Percentiles rank a stretch among this genome's conserved stretches.
Evolutionary conservation across 2,797 vertebrate species (phyloP).

Genomic region (Simalia tracyae): DNA sequence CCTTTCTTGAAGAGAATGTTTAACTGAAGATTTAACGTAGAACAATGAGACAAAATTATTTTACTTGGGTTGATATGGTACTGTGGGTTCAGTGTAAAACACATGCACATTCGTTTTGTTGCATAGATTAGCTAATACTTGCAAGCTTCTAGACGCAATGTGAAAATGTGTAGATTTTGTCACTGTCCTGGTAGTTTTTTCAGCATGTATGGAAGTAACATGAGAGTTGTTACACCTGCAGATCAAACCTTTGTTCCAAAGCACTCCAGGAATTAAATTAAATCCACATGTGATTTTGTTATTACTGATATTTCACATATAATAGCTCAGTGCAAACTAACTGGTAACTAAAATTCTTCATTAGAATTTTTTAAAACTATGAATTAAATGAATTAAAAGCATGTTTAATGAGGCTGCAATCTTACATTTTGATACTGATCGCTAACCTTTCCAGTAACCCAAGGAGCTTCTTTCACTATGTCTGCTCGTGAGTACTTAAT

Average conservation of each 20-base stretch:
- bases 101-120: background rate
- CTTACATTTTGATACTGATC: slow-evolving; percentile 29
- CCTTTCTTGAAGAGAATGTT: background rate
- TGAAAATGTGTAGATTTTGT: slow-evolving; percentile 1
- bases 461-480: background rate
- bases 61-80: background rate
- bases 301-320: background rate
- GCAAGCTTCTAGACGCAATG: slow-evolving; percentile 22
- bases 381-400: slow-evolving; percentile 24
- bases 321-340: slow-evolving; percentile 11
- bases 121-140: slow-evolving; percentile 24
- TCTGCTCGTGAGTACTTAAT: slow-evolving; percentile 9
- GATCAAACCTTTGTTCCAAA: background rate
- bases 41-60: slow-evolving; percentile 22
- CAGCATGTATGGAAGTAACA: background rate
- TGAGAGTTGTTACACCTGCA: slow-evolving; percentile 25
- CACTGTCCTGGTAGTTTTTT: slow-evolving; percentile 11
- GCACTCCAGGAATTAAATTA: background rate
- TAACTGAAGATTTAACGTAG: background rate
- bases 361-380: slow-evolving; percentile 31
- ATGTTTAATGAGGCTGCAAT: slow-evolving; percentile 15
- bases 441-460: slow-evolving; percentile 1
- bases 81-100: slow-evolving; percentile 2
- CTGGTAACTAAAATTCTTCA: slow-evolving; percentile 11
- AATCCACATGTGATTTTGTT: background rate